Percentiles rank a stretch among this genome's conserved stretches.
These are phyloP conservation scores for Myotis pilosus DNA, from an alignment of 2,797 vertebrate species.

Conservation along the genomic window DNA sequence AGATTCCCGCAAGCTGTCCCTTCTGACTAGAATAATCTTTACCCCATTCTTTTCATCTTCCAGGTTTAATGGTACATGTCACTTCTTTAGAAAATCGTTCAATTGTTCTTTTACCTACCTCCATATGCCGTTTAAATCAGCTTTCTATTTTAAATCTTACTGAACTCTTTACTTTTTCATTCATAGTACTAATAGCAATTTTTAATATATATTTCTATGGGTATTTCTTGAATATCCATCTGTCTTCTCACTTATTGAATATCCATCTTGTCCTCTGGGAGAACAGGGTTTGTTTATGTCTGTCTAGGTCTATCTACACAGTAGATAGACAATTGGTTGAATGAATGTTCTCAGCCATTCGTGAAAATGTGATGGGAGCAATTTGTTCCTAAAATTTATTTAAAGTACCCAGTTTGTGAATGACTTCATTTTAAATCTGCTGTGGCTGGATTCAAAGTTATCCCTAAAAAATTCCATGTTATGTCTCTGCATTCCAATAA, in stretches of 20 bases:
- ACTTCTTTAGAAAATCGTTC: not conserved
- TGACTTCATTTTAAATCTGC: not conserved
- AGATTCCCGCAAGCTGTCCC: not conserved
- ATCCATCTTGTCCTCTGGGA: not conserved
- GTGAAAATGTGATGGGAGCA: not conserved
- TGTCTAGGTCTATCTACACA: not conserved
- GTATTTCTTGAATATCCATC: not conserved
- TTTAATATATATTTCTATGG: not conserved
- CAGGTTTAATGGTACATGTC: not conserved
- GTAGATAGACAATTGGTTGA: not conserved
- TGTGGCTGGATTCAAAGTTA: not conserved
- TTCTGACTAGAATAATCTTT: not conserved
- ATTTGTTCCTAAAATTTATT: not conserved
- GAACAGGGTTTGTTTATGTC: not conserved
- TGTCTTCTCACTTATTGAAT: not conserved
- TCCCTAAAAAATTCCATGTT: not conserved
- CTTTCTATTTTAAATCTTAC: constrained; percentile 9
- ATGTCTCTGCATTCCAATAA: not conserved
- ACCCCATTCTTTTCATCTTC: not conserved
- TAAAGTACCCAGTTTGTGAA: not conserved
- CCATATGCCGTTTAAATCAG: not conserved
- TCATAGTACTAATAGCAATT: not conserved
- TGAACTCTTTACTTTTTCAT: not conserved
- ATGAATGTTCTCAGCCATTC: not conserved
- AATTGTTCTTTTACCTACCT: not conserved